phyloP scores from a whole-genome alignment of 2,888 invertebrate genomes.

The Yponomeuta cagnagella region DNA sequence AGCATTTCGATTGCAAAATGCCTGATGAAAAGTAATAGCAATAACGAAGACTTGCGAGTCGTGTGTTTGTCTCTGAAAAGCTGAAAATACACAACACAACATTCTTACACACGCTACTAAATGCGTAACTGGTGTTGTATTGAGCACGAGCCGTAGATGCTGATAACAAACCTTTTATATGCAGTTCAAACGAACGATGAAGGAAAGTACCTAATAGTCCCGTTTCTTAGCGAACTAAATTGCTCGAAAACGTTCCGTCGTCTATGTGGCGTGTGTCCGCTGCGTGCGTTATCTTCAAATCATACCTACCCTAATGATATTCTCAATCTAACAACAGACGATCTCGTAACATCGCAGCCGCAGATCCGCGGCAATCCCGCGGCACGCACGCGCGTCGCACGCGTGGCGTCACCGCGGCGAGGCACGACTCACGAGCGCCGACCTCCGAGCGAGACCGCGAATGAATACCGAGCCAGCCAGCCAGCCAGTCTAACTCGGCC shows the following conservation, averaged over 20 bases:
- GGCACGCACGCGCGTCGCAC: conserved; percentile 50
- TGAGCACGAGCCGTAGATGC: too few species aligned
- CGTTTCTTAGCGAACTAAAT: too few species aligned
- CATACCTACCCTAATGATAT: too few species aligned
- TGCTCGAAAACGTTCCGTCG: too few species aligned
- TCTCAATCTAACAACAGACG: neutral
- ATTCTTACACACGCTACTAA: neutral
- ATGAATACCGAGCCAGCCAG: conserved; percentile 15
- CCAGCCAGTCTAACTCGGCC: conserved; percentile 18
- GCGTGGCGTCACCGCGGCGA: conserved; percentile 42
- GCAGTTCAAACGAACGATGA: too few species aligned
- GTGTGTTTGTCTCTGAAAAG: neutral
- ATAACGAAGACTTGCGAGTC: neutral
- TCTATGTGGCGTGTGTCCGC: too few species aligned
- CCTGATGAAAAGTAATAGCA: neutral
- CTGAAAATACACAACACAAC: neutral
- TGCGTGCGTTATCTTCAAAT: too few species aligned
- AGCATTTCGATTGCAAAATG: neutral
- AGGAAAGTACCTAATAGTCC: too few species aligned
- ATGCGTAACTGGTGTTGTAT: too few species aligned
- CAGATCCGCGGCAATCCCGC: conserved; percentile 10
- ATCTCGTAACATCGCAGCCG: neutral
- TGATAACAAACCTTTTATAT: too few species aligned
- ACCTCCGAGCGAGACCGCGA: conserved; percentile 6
- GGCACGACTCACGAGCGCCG: conserved; percentile 22